Evolutionary conservation across 2,888 invertebrate genomes (phyloP).

Genomic region (Sussaba pulchella): DNA sequence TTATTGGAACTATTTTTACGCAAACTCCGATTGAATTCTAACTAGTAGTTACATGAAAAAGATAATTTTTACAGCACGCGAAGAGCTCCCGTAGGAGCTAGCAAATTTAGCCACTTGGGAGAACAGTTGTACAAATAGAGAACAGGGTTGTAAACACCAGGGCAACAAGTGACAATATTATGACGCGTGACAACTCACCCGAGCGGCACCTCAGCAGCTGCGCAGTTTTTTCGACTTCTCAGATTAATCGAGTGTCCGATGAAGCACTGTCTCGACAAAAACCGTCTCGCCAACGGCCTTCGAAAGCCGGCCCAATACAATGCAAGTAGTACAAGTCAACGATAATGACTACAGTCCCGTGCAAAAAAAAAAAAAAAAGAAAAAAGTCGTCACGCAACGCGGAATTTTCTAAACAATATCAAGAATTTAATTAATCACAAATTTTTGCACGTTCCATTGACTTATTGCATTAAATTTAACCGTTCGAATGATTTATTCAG

Average conservation of each 20-base stretch:
- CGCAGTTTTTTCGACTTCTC: conserved; percentile 40
- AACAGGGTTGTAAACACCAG: conserved; percentile 31
- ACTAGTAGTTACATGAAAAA: not conserved
- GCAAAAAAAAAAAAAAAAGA: conserved; percentile 1
- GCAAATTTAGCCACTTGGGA: not conserved
- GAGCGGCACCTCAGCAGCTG: conserved; percentile 49
- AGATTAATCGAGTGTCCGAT: conserved; percentile 3
- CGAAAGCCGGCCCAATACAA: not conserved
- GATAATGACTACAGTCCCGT: not conserved
- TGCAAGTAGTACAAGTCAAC: not conserved
- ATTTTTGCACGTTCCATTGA: too few species aligned
- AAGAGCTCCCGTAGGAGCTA: not conserved
- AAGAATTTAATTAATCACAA: too few species aligned
- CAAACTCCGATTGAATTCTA: not conserved
- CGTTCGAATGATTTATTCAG: too few species aligned
- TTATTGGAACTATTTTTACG: not conserved
- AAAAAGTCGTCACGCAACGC: too few species aligned
- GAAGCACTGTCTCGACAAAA: conserved; percentile 15
- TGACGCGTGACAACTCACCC: conserved; percentile 51
- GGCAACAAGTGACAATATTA: conserved; percentile 59
- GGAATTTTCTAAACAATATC: too few species aligned
- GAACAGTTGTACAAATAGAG: not conserved
- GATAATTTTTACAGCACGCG: not conserved
- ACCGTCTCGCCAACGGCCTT: not conserved
- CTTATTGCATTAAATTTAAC: too few species aligned